Percentiles rank a stretch among this genome's conserved stretches.
phyloP scores from a whole-genome alignment of 23 tunicate species.

The Ascidia mentula region DNA sequence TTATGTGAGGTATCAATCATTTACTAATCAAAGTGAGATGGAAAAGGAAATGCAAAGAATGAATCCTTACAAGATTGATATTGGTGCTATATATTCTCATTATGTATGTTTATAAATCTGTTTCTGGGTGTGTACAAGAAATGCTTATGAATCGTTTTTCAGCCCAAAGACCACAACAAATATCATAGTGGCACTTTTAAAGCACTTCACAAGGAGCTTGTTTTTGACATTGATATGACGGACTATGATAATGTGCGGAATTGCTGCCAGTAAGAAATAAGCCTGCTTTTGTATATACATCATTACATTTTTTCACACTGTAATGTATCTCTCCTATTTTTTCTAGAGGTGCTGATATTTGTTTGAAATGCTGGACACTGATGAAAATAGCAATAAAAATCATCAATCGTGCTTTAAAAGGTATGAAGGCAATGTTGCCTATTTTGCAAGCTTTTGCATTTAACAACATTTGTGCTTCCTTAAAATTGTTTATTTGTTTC shows the following conservation, averaged over 20 bases:
- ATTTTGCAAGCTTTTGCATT: not conserved
- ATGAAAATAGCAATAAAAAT: conserved; percentile 97
- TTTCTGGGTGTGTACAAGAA: too few relatives aligned
- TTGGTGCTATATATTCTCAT: conserved; percentile 90
- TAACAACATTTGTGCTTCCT: not conserved
- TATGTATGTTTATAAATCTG: conserved; percentile 48
- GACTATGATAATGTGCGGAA: conserved; percentile 99
- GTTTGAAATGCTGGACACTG: conserved; percentile 91
- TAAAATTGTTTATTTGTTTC: not conserved
- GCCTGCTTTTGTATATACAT: too few relatives aligned
- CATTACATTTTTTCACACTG: not conserved
- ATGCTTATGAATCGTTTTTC: not conserved
- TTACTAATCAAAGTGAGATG: conserved; percentile 59
- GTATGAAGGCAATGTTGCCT: not conserved
- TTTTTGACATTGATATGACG: conserved; percentile 99
- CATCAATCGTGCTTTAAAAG: conserved; percentile 72
- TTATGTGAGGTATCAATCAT: conserved; percentile 86
- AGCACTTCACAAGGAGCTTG: conserved; percentile 83
- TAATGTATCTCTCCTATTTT: too few relatives aligned
- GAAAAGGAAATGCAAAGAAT: conserved; percentile 72
- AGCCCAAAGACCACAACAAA: conserved; percentile 88
- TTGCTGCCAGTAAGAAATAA: conserved; percentile 95
- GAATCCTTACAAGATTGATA: conserved; percentile 94
- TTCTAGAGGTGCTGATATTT: conserved; percentile 82
- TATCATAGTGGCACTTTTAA: conserved; percentile 66